Evolutionary conservation across 2,113 vertebrate species (phyloP).

Genomic region (Chrysemys picta): DNA sequence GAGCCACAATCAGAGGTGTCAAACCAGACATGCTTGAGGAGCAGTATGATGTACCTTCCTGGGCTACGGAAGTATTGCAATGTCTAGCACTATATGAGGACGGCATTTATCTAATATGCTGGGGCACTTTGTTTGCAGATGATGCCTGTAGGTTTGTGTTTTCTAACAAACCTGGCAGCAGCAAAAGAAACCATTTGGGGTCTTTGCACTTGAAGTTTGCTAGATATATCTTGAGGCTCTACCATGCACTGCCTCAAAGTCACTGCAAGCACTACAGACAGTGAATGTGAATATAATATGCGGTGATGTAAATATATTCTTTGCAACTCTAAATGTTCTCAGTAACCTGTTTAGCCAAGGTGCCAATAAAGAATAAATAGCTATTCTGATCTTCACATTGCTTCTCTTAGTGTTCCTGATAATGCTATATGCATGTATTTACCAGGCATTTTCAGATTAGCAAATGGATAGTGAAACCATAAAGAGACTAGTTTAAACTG

Average conservation of each 20-base stretch:
- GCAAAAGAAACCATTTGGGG: background rate
- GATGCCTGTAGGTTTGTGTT: background rate
- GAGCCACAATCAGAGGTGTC: too few relatives aligned
- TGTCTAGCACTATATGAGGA: rapidly evolving
- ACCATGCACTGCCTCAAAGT: rapidly evolving
- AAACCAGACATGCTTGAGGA: too few relatives aligned
- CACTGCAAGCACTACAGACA: background rate
- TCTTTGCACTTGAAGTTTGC: background rate
- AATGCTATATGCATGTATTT: background rate
- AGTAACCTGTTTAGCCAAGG: background rate
- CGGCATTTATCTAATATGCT: background rate
- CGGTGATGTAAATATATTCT: background rate
- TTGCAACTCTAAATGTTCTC: background rate
- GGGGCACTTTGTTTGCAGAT: slow-evolving; percentile 1
- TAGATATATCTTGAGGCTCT: background rate
- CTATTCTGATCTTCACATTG: background rate
- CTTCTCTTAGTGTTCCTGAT: background rate
- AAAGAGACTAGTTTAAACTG: background rate
- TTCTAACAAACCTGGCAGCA: background rate
- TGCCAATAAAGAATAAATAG: background rate
- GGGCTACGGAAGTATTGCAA: background rate
- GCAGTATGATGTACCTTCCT: too few relatives aligned
- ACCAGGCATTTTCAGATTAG: background rate
- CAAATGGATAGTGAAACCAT: background rate
- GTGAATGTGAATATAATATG: background rate